Percentiles rank a stretch among this genome's conserved stretches.
These are phyloP conservation scores for Tetraneura akinire DNA, from an alignment of 1,140 invertebrate species.

Conservation along the genomic window DNA sequence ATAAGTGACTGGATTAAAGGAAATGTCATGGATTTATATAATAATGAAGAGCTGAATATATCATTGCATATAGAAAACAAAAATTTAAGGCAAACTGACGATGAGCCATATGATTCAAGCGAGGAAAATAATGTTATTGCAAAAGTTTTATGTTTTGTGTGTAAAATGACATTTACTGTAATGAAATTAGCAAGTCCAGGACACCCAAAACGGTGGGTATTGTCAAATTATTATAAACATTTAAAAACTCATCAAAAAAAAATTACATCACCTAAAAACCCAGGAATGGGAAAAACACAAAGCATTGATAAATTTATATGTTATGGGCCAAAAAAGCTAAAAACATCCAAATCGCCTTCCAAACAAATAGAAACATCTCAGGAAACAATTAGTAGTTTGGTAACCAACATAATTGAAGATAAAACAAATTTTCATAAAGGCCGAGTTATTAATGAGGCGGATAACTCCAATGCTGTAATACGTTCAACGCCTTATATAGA, in stretches of 20 bases:
- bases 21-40: background rate
- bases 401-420: background rate
- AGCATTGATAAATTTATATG: background rate
- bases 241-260: background rate
- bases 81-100: background rate
- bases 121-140: background rate
- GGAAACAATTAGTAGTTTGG: background rate
- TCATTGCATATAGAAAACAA: background rate
- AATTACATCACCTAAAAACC: background rate
- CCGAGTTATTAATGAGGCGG: background rate
- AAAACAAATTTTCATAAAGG: background rate
- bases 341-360: background rate
- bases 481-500: background rate
- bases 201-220: constrained; percentile 4
- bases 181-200: background rate
- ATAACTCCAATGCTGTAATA: background rate
- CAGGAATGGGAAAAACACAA: background rate
- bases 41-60: background rate
- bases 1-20: background rate
- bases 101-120: background rate
- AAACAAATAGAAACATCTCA: background rate
- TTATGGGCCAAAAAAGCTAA: background rate
- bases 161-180: background rate
- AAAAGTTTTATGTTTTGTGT: background rate
- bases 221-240: background rate